phyloP scores from a whole-genome alignment of 2,888 invertebrate genomes.

The Cryptocephalus primarius region DNA sequence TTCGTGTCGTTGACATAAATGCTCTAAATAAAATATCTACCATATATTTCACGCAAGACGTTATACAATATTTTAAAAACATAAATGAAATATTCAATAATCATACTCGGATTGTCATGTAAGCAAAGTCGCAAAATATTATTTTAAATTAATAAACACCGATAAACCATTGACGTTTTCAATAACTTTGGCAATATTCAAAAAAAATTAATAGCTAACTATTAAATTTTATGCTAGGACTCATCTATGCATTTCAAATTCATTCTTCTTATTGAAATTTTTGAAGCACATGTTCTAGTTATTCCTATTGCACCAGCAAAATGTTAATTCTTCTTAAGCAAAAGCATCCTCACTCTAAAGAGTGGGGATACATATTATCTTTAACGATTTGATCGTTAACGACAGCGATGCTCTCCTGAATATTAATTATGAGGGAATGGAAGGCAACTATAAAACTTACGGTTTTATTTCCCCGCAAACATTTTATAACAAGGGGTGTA shows the following conservation, averaged over 20 bases:
- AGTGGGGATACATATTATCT: slow-evolving; percentile 6
- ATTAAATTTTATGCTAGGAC: too few relatives aligned
- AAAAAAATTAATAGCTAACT: too few relatives aligned
- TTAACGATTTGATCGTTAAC: slow-evolving; percentile 14
- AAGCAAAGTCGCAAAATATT: too few relatives aligned
- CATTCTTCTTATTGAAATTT: too few relatives aligned
- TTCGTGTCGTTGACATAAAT: slow-evolving; percentile 19
- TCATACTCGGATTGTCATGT: too few relatives aligned
- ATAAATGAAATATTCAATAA: too few relatives aligned
- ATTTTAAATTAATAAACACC: too few relatives aligned
- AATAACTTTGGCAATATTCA: too few relatives aligned
- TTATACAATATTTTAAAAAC: too few relatives aligned
- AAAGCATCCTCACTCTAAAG: neutral
- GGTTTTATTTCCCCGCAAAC: neutral
- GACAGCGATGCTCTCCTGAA: slow-evolving; percentile 12
- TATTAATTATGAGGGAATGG: slow-evolving; percentile 15
- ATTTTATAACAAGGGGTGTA: neutral
- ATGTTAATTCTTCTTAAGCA: neutral
- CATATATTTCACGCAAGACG: slow-evolving; percentile 12
- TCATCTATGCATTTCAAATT: too few relatives aligned
- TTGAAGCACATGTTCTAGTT: too few relatives aligned
- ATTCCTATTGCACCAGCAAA: slow-evolving; percentile 10
- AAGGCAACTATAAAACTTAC: slow-evolving; percentile 9
- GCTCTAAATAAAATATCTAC: slow-evolving; percentile 22
- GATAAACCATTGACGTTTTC: too few relatives aligned